Conservation (phyloP, 30 jellyfish, hydroid and myxozoan species). For the Haliclystus octoradiatus region DNA sequence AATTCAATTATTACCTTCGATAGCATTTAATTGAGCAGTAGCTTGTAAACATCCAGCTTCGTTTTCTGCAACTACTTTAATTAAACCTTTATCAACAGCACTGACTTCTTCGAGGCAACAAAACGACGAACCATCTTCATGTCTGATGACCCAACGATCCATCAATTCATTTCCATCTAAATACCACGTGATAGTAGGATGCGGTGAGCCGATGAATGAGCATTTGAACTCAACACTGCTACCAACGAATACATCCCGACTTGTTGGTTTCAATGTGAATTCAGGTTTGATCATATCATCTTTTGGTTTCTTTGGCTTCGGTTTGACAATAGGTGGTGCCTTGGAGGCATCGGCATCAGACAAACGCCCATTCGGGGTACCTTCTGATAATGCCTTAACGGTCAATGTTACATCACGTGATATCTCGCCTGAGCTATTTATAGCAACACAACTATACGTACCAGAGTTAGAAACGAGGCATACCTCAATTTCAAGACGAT, state of each 20-base stretch:
- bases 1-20: background rate
- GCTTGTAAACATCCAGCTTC: constrained; percentile 35
- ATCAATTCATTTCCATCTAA: constrained; percentile 29
- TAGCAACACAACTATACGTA: constrained; percentile 58
- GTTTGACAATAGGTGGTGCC: background rate
- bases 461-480: constrained; percentile 57
- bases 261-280: constrained; percentile 43
- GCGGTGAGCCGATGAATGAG: constrained; percentile 47
- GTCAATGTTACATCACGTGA: constrained; percentile 3
- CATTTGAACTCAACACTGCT: constrained; percentile 32
- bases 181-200: constrained; percentile 71
- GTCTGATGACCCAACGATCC: background rate
- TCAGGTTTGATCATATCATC: background rate
- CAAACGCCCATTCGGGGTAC: background rate
- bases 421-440: constrained; percentile 54
- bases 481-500: constrained; percentile 13
- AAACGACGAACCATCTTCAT: constrained; percentile 17
- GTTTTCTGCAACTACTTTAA: constrained; percentile 63
- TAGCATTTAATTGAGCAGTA: background rate
- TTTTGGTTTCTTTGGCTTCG: background rate
- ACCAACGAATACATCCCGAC: constrained; percentile 59
- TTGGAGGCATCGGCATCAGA: background rate
- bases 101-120: constrained; percentile 29
- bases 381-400: background rate
- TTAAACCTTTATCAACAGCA: constrained; percentile 53